phyloP scores from a whole-genome alignment of 2,113 vertebrate genomes.

The Thryonomys swinderianus region DNA sequence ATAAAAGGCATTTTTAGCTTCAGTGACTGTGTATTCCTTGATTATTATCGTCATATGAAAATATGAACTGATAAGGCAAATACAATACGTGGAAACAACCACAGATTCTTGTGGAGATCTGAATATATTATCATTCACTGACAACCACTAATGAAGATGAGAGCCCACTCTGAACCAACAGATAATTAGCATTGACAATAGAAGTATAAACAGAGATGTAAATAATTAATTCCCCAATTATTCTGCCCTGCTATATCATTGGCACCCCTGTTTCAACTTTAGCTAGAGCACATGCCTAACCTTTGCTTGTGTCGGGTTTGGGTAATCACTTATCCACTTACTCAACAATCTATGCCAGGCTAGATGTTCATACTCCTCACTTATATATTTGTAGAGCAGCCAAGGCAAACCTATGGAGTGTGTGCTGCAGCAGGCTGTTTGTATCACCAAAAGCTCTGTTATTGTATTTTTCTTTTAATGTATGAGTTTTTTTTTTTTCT shows the following conservation, averaged over 20 bases:
- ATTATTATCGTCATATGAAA: neutral
- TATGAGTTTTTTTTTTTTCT: neutral
- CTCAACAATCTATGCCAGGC: neutral
- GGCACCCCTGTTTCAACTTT: neutral
- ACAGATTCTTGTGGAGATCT: conserved; percentile 13
- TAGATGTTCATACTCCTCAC: neutral
- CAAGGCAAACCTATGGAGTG: neutral
- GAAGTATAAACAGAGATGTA: conserved; percentile 50
- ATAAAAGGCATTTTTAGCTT: neutral
- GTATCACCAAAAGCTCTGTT: neutral
- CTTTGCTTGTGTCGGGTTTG: conserved; percentile 46
- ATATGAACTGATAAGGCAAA: neutral
- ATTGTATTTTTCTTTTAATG: neutral
- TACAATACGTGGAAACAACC: neutral
- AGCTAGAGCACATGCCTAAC: conserved; percentile 26
- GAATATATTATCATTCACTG: conserved; percentile 18
- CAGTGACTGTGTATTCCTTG: neutral
- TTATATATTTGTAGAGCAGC: neutral
- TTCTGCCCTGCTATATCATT: conserved; percentile 3
- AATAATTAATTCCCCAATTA: conserved; percentile 64
- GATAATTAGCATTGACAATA: conserved; percentile 60
- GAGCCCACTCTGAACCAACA: conserved; percentile 59
- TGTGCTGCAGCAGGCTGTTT: neutral
- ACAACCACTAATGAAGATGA: conserved; percentile 42
- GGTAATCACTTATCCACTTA: neutral